Evolutionary conservation across 2,888 invertebrate genomes (phyloP), one percentile per base, ranked within the genome.

Genomic region (Amiota mariae): DNA sequence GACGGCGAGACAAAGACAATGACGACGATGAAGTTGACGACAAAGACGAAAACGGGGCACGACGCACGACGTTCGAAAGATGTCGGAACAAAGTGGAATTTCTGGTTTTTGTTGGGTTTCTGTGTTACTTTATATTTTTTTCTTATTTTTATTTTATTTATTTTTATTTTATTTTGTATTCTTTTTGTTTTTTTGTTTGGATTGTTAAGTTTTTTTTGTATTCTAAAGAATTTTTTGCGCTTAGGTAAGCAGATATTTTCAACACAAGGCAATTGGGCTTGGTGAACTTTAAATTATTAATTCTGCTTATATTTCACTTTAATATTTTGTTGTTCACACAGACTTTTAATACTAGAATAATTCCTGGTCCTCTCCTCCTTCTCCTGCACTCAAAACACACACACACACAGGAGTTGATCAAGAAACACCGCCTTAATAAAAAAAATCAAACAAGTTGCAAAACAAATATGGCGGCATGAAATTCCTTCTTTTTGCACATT

Each of bases 391-490:
- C 12, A 66, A 73, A 74, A 24, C 24, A 24, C 75, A 67, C 71
- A 75, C 75, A 68, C 72, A 72, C 73, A 73, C 76, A 73, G 47
- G 56, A 76, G 73, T 74, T 80, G 6, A 36, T 36, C 36, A 36
- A 36, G 36, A 36, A 36, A 61, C 61, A 4, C 36, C 36, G 36
- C 36, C 56, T 24, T 24, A 54, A 54, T 36, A 18, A 63, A 36
- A 11, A 63, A 68, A 54, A 54, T 68, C 75, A 79, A 79, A 75
- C 78, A 76, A 76, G 77, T 78, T 79, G 77, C 78, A 81, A 85
- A 87, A 81, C 83, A 85, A 84, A 85, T 85, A 86, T 87, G 86
- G 87, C 87, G 84, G 79, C 80, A 78, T 76, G 77, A 77, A 78
- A 80, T 81, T 85, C 80, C 78, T 81, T 79, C 73, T 72, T 79